Evolutionary conservation across 1,140 invertebrate species (phyloP).

Genomic region (Cherax destructor): DNA sequence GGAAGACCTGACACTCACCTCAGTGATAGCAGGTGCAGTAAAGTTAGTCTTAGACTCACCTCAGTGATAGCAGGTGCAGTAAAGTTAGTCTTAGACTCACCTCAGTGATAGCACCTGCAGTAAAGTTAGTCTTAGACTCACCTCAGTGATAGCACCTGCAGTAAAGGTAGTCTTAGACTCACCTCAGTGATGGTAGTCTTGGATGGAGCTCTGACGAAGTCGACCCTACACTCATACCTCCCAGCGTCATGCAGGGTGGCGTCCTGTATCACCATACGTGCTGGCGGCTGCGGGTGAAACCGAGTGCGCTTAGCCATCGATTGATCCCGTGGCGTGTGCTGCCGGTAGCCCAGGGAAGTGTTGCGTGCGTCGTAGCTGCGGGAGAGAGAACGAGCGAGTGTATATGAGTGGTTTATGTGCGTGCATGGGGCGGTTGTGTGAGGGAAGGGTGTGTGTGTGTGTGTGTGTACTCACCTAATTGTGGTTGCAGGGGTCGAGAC

Average conservation of each 20-base stretch:
- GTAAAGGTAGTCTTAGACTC: too few relatives aligned
- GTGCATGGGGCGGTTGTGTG: neutral
- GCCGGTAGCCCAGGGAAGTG: conserved; percentile 54
- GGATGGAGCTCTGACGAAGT: conserved; percentile 61
- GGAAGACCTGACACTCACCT: too few relatives aligned
- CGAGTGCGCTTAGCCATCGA: conserved; percentile 27
- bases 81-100: too few relatives aligned
- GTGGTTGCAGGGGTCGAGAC: too few relatives aligned
- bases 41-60: too few relatives aligned
- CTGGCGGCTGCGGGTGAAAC: conserved; percentile 53
- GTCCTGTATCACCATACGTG: conserved; percentile 35
- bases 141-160: neutral
- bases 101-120: too few relatives aligned
- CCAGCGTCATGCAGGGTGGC: conserved; percentile 54
- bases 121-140: too few relatives aligned
- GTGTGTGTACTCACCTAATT: too few relatives aligned
- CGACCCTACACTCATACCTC: conserved; percentile 57
- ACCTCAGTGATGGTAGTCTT: neutral
- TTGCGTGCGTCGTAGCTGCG: conserved; percentile 66
- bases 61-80: too few relatives aligned
- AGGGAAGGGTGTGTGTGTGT: too few relatives aligned
- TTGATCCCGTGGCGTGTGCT: conserved; percentile 59
- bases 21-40: too few relatives aligned
- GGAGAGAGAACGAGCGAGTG: neutral
- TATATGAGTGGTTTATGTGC: neutral